A percentile compares a stretch with the other conserved stretches of the same genome.
Conservation (phyloP, 2,888 invertebrate species). For the Plagodis pulveraria region DNA sequence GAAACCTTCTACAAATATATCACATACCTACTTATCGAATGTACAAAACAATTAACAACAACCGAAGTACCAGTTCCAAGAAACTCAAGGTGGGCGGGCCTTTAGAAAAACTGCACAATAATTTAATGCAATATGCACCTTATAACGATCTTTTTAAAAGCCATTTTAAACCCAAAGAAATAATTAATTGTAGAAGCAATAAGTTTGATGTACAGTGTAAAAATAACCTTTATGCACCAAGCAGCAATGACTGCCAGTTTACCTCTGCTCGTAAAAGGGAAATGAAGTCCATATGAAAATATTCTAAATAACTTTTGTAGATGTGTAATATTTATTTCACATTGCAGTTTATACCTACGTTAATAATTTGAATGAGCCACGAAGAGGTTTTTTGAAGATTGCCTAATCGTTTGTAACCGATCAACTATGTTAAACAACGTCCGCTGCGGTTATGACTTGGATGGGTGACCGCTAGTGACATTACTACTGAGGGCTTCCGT, state of each 20-base stretch:
- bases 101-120: constrained; percentile 10
- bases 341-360: no score
- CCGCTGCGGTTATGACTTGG: no score
- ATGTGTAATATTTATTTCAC: no score
- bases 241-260: constrained; percentile 1
- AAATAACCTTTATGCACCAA: constrained; percentile 14
- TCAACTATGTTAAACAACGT: no score
- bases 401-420: no score
- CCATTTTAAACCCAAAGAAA: not conserved
- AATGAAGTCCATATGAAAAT: not conserved
- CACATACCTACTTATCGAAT: constrained; percentile 4
- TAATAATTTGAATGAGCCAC: no score
- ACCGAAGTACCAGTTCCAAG: constrained; percentile 22
- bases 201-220: constrained; percentile 8
- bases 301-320: not conserved
- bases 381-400: no score
- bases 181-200: constrained; percentile 12
- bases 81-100: constrained; percentile 26
- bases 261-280: not conserved
- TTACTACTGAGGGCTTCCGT: no score
- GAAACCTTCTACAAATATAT: not conserved
- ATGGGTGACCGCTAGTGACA: no score
- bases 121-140: constrained; percentile 11
- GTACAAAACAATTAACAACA: constrained; percentile 12
- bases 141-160: not conserved